Percentiles rank a stretch among this genome's conserved stretches.
Conservation (phyloP, 1,140 invertebrate genomes). For the Drosophila burlai region DNA sequence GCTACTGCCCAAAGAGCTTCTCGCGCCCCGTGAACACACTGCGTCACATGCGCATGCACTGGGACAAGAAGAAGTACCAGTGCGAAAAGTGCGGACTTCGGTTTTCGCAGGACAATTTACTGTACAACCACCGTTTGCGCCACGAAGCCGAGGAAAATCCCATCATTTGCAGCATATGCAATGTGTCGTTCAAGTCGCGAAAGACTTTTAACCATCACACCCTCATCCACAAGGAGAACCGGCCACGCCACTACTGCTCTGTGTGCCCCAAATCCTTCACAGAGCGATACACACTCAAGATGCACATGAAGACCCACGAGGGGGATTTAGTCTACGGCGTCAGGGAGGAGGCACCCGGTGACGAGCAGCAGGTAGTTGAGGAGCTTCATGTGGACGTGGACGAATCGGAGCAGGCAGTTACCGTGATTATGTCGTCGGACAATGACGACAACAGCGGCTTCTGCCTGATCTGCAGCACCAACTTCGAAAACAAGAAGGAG, state of each 20-base stretch:
- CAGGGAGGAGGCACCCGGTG: conserved; percentile 55
- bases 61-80: conserved; percentile 83
- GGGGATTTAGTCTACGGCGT: conserved; percentile 70
- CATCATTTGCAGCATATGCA: conserved; percentile 79
- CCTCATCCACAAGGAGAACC: conserved; percentile 77
- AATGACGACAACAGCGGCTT: conserved; percentile 67
- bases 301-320: conserved; percentile 82
- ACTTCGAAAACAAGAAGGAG: conserved; percentile 74
- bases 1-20: conserved; percentile 77
- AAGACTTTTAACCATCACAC: conserved; percentile 83
- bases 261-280: conserved; percentile 80
- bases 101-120: conserved; percentile 75
- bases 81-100: conserved; percentile 80
- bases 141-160: conserved; percentile 83
- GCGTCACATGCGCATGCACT: conserved; percentile 82
- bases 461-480: conserved; percentile 72
- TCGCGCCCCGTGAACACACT: conserved; percentile 76
- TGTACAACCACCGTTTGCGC: conserved; percentile 77
- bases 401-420: conserved; percentile 74
- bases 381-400: conserved; percentile 74
- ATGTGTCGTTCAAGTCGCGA: conserved; percentile 78
- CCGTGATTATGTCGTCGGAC: conserved; percentile 69
- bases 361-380: conserved; percentile 72
- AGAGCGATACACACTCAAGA: conserved; percentile 81
- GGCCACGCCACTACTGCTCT: conserved; percentile 73